These are phyloP conservation scores for Drosophila pseudoananassae DNA, from an alignment of 1,140 invertebrate species.

Conservation along the genomic window DNA sequence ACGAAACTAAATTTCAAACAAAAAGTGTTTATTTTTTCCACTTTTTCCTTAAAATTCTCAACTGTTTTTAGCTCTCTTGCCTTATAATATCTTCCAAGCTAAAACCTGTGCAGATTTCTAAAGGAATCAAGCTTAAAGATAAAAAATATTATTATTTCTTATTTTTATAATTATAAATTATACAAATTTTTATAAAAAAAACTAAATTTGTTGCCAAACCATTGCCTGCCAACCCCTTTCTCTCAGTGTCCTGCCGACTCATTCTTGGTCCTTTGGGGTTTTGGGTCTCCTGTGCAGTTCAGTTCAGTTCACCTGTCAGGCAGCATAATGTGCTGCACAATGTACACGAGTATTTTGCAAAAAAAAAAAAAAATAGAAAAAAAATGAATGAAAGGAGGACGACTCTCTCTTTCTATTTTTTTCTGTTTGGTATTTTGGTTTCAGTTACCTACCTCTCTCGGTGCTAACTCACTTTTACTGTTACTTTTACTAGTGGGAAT, in stretches of 20 bases:
- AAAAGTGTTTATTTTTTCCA: too few species aligned
- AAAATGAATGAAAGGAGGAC: background rate
- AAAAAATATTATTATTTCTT: too few species aligned
- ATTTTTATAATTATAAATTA: too few species aligned
- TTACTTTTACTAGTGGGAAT: background rate
- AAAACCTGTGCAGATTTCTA: background rate
- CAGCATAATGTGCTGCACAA: conserved; percentile 48
- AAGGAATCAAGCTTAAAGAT: background rate
- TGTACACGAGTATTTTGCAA: conserved; percentile 37
- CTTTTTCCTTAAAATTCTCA: too few species aligned
- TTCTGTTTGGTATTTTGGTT: background rate
- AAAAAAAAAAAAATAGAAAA: too few species aligned
- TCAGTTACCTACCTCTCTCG: background rate
- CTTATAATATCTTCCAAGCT: too few species aligned
- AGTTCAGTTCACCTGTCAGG: conserved; percentile 46
- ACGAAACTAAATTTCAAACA: too few species aligned
- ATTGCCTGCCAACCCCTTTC: background rate
- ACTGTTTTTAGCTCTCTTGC: too few species aligned
- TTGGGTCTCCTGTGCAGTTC: conserved; percentile 10
- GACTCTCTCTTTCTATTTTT: background rate
- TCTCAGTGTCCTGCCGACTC: background rate
- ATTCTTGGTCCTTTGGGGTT: conserved; percentile 1
- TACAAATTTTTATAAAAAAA: background rate
- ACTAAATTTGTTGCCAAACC: background rate
- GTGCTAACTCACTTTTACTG: background rate